Base-by-base conservation (phyloP, 2,113 vertebrate species). In the Coryphaenoides rupestris region DNA sequence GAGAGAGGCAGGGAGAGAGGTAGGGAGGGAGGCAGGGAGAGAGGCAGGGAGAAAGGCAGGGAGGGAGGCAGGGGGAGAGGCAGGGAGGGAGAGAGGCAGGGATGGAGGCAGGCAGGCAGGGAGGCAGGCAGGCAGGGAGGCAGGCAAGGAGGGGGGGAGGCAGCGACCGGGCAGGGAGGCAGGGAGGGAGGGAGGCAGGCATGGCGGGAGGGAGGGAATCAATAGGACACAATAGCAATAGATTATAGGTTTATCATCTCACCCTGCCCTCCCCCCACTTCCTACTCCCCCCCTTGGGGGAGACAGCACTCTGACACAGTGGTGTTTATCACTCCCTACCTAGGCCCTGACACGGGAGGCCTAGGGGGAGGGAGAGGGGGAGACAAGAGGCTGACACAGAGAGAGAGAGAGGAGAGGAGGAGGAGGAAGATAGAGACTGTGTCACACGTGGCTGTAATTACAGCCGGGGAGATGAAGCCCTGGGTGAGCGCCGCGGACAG, bases 251-350 rank as follows among this genome's bases (percentile, higher is more conserved):
- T 75, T 77, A 85, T 83, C 77, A 62, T 75, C 13, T n/a, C n/a
- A n/a, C 58, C 67, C 21, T 66, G 62, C 64, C 66, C 23, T 65
- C 65, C 63, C 68, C 49, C 49, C 12, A 9, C 49, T 15, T 16
- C 49, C 15, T n/a, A n/a, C 22, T 68, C 63, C 65, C 66, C 15
- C 16, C 17, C 50, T 53, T 9, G 9, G 19, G 3, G 58, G 71
- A 62, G 74, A 79, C 68, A 61, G 81, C 78, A 84, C 82, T 84
- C 76, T 80, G 76, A 75, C 70, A 21, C 7, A 17, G 70, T 49
- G 52, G 64, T 52, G 50, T 68, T 84, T 81, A 84, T 86, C 82
- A 65, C 62, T 73, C 56, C 55, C 53, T 73, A 72, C 78, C 74
- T 21, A 15, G 58, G 70, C 69, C 75, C 79, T 80, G 78, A 76